Conservation (phyloP, 2,888 invertebrate species). For the Zaprionus bogoriensis region DNA sequence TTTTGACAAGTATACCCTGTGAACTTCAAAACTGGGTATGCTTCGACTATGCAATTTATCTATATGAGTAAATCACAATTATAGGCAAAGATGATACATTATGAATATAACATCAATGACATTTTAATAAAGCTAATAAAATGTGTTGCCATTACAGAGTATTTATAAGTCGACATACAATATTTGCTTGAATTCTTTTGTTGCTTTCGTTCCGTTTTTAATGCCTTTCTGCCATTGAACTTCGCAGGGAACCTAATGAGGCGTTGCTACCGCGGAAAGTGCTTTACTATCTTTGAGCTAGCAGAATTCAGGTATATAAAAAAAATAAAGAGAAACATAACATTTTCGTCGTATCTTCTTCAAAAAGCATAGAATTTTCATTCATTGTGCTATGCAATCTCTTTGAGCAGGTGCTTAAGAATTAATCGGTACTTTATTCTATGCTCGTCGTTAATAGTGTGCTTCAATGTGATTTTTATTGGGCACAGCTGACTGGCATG, state of each 20-base stretch:
- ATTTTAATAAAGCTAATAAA: background rate
- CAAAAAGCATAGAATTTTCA: background rate
- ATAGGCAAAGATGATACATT: background rate
- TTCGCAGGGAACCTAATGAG: conserved; percentile 12
- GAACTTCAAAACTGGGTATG: background rate
- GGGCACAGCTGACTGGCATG: conserved; percentile 45
- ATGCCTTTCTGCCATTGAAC: conserved; percentile 50
- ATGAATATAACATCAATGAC: background rate
- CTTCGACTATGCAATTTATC: background rate
- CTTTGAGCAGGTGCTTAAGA: conserved; percentile 1
- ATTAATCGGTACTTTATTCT: conserved; percentile 14
- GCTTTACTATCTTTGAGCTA: background rate
- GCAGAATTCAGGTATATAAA: background rate
- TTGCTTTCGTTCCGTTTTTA: conserved; percentile 7
- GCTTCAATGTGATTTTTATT: conserved; percentile 52
- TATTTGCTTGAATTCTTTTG: conserved; percentile 4
- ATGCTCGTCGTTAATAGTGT: conserved; percentile 15
- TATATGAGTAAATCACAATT: too few relatives aligned
- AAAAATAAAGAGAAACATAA: too few relatives aligned
- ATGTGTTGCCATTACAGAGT: background rate
- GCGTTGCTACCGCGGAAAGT: background rate
- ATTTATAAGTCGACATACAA: background rate
- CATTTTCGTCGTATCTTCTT: background rate
- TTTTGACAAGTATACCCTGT: conserved; percentile 2
- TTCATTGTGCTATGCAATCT: background rate